Base-by-base conservation (phyloP, 2,797 vertebrate species). In the Eremophila alpestris region DNA sequence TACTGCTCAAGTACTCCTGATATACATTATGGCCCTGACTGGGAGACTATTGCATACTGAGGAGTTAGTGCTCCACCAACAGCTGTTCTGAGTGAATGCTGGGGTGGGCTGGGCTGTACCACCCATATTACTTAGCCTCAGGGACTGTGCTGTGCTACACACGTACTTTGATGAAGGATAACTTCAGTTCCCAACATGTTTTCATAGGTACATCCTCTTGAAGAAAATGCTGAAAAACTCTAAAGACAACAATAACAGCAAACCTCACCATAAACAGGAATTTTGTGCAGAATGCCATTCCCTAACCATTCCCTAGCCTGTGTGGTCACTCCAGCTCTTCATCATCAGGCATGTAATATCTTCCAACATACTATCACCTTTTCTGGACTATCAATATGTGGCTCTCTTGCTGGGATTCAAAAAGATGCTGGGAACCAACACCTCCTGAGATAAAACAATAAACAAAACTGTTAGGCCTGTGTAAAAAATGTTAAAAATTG, bases 181-280 rank as follows among this genome's bases (percentile, higher is more conserved):
- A 49, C 11, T n/a, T 71, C 22, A 68, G 40, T n/a, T 67, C 17
- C 17, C 10, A 77, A 4, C 4, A 51, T 2, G 3, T 56, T 84
- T 83, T 59, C 16, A 4, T 43, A 69, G 56, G 16, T 48, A 32
- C 2, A 15, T 20, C 12, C 24, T 51, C 23, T 30, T 64, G n/a
- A 81, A 69, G 29, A 87, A 73, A 73, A 89, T 69, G 17, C 5
- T 41, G 29, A 79, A 79, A 56, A 41, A 0, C 5, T 60, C 27
- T 62, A 15, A 34, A 63, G 6, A 29, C 4, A 2, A 0, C 30
- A 36, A 10, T 7, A 71, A 5, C 13, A 55, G n/a, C 8, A 70
- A 81, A 41, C 3, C 4, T 80, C 27, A 64, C 8, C 2, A 1
- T 8, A 63, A 76, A 51, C 0, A 0, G 22, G 4, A 76, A 43